A percentile compares a stretch with the other conserved stretches of the same genome.
phyloP scores from a whole-genome alignment of 2,888 invertebrate species.

The Drosophila atroscutellata region DNA sequence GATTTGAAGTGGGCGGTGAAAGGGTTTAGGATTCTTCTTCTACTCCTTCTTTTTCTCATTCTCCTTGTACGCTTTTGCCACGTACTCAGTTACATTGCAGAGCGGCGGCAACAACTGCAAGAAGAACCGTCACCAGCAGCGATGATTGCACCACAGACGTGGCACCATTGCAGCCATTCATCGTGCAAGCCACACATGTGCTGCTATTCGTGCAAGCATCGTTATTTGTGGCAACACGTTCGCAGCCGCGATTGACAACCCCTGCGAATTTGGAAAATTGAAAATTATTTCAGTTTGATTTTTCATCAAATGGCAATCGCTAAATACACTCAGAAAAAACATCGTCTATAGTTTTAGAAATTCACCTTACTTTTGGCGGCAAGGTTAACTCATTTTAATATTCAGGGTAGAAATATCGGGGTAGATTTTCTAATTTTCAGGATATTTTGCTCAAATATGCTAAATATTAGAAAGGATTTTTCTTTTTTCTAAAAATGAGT shows the following conservation, averaged over 20 bases:
- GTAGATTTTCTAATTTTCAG: too few relatives aligned
- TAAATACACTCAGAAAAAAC: not conserved
- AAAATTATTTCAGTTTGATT: constrained; percentile 2
- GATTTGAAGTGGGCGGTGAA: constrained; percentile 30
- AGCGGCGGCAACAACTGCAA: constrained; percentile 69
- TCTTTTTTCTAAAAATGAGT: too few relatives aligned
- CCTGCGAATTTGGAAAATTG: constrained; percentile 42
- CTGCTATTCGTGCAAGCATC: constrained; percentile 69
- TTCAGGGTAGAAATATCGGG: too few relatives aligned
- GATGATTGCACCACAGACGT: constrained; percentile 71
- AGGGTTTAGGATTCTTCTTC: not conserved
- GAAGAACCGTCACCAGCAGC: constrained; percentile 64
- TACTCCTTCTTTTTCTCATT: not conserved
- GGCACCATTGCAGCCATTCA: constrained; percentile 79
- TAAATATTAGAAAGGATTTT: too few relatives aligned
- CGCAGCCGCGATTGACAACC: constrained; percentile 77
- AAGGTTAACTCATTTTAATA: not conserved
- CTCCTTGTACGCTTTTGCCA: not conserved
- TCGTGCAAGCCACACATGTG: constrained; percentile 76
- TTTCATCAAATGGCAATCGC: not conserved
- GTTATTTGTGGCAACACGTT: constrained; percentile 51
- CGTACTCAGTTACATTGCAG: constrained; percentile 57
- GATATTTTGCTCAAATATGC: too few relatives aligned
- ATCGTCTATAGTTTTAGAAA: too few relatives aligned
- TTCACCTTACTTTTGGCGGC: too few relatives aligned